phyloP scores from a whole-genome alignment of 2,113 vertebrate genomes.

The Chlamydotis undulata region DNA sequence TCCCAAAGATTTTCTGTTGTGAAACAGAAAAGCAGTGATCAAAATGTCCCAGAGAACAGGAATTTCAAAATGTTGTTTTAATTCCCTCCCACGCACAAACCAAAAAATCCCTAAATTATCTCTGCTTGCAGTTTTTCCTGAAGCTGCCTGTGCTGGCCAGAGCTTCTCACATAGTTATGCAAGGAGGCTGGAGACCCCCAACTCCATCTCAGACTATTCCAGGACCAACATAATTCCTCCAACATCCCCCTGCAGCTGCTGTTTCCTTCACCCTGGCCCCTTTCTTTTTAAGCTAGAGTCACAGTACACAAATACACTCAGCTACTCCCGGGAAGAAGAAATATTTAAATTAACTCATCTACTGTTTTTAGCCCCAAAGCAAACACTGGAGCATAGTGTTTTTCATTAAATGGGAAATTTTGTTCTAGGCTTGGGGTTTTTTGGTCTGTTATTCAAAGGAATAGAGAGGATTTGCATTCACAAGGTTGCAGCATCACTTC shows the following conservation, averaged over 20 bases:
- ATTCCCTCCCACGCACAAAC: constrained; percentile 10
- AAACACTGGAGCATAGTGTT: background rate
- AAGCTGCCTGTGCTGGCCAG: background rate
- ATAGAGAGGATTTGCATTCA: background rate
- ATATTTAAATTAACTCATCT: background rate
- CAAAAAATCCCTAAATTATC: background rate
- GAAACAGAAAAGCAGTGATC: background rate
- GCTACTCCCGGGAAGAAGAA: background rate
- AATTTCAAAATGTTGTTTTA: background rate
- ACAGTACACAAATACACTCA: background rate
- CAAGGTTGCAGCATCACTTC: background rate
- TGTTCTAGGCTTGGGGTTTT: background rate
- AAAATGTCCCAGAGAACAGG: constrained; percentile 3
- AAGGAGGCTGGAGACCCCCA: background rate
- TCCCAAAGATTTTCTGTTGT: background rate
- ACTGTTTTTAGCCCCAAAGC: background rate
- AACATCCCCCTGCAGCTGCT: background rate
- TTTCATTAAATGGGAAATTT: background rate
- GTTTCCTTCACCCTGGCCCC: background rate
- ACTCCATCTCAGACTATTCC: background rate
- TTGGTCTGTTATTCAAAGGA: background rate
- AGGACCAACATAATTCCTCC: background rate
- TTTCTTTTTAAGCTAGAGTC: background rate
- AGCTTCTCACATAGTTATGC: background rate
- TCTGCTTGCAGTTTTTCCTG: background rate